These are phyloP conservation scores for Cephonodes hylas DNA, from an alignment of 2,888 invertebrate species.

Conservation along the genomic window DNA sequence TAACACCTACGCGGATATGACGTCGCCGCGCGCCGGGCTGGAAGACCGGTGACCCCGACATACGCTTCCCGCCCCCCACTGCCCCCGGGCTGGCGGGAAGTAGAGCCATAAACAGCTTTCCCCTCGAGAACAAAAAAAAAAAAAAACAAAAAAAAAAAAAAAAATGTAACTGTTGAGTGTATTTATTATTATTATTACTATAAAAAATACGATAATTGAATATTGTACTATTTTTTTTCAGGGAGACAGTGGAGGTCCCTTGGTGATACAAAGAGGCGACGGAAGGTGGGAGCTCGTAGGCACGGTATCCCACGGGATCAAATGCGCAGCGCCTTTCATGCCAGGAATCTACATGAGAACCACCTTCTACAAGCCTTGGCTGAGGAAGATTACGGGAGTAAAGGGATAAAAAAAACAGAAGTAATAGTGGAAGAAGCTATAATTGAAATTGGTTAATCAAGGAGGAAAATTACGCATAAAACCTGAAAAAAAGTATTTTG, in stretches of 20 bases:
- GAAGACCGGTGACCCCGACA: too few species aligned
- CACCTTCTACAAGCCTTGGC: constrained; percentile 94
- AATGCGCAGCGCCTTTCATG: constrained; percentile 94
- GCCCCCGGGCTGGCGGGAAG: too few species aligned
- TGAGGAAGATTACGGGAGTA: constrained; percentile 91
- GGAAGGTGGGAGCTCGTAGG: constrained; percentile 94
- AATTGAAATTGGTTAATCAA: neutral
- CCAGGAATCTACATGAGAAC: constrained; percentile 97
- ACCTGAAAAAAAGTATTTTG: neutral
- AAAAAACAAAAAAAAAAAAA: too few species aligned
- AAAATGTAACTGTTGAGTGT: too few species aligned
- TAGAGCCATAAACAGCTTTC: too few species aligned
- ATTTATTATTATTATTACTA: too few species aligned
- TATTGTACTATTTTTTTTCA: constrained; percentile 53
- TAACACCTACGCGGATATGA: too few species aligned
- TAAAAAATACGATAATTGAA: neutral
- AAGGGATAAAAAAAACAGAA: neutral
- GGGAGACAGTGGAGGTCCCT: constrained; percentile 96
- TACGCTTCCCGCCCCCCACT: too few species aligned
- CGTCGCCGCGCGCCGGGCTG: too few species aligned
- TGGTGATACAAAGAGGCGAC: constrained; percentile 90
- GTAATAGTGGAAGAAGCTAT: neutral
- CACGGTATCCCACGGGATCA: constrained; percentile 97
- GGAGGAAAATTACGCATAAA: neutral
- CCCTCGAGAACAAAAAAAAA: too few species aligned